Evolutionary conservation across 1,140 invertebrate species (phyloP), one percentile per base, ranked within the genome.

Genomic region (Ooceraea biroi): DNA sequence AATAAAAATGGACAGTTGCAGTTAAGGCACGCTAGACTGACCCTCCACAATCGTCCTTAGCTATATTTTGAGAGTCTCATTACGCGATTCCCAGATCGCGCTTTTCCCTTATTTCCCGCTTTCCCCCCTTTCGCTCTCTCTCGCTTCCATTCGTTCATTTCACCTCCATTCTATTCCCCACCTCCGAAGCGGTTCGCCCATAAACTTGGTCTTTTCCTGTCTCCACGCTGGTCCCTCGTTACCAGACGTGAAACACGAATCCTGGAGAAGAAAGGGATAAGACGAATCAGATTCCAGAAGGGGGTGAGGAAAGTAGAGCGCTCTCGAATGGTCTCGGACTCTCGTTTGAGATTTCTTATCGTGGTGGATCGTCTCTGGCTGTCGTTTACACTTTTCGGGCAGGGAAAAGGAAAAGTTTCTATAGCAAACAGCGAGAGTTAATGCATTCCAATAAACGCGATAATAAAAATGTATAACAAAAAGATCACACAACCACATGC

Each of bases 1-100:
- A 93, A 93, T 92, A 93, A 93, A 93, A 93, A 93, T 89, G 90
- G 91, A 92, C 92, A 94, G 88, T 93, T 85, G 91, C 91, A 91
- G 91, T 94, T 93, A 93, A 90, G 71, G 86, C 90, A 93, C 90
- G 92, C 85, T 93, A 94, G 93, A 93, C 91, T 93, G 92, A 93
- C 92, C 92, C 91, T 92, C 91, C 89, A 94, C 92, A 93, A 93
- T 93, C 90, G 92, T 92, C 90, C 90, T 91, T 90, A 91, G 89
- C 90, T 92, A 92, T 91, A 92, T 91, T 92, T 92, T 90, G 87
- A 91, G 89, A 92, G 93, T 92, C 92, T 93, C 93, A 93, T 94
- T 94, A 93, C 90, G 84, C 87, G 87, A 93, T 91, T 91, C 90
- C 88, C 82, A 88, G 85, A 88, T 90, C 86, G 84, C 84, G 90